These are phyloP conservation scores for Nematopogon swammerdamellus DNA, from an alignment of 2,888 invertebrate species.

Conservation along the genomic window DNA sequence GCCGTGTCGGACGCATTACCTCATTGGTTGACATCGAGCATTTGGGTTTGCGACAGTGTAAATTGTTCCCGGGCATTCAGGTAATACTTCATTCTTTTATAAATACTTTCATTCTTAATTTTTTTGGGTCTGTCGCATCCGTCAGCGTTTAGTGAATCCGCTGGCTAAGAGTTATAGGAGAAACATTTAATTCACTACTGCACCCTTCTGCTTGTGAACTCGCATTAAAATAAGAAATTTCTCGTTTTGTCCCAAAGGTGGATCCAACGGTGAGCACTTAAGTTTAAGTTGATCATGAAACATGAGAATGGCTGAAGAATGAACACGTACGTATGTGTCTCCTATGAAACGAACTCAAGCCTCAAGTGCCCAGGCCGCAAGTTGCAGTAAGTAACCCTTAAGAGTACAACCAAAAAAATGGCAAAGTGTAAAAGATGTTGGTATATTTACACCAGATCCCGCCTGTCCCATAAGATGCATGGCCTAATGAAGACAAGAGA, in stretches of 20 bases:
- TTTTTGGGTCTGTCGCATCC: too few relatives aligned
- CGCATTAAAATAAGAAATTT: too few relatives aligned
- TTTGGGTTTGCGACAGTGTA: too few relatives aligned
- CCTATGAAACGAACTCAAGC: conserved; percentile 1
- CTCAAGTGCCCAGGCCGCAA: background rate
- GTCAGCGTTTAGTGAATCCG: too few relatives aligned
- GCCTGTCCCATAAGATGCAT: conserved; percentile 91
- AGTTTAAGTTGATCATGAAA: background rate
- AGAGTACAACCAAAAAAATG: conserved; percentile 20
- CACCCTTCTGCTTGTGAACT: too few relatives aligned
- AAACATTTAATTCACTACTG: too few relatives aligned
- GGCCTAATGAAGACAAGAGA: conserved; percentile 61
- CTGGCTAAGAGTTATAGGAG: too few relatives aligned
- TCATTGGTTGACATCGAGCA: too few relatives aligned
- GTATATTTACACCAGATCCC: conserved; percentile 85
- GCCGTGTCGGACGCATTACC: too few relatives aligned
- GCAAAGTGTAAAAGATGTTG: conserved; percentile 20
- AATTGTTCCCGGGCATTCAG: too few relatives aligned
- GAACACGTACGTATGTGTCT: background rate
- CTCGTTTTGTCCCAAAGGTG: background rate
- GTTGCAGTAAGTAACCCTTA: conserved; percentile 9
- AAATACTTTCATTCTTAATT: too few relatives aligned
- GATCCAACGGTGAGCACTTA: background rate
- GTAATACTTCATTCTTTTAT: too few relatives aligned
- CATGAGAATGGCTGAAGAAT: background rate